Conservation (phyloP, 2,113 vertebrate species). For the Odontesthes bonariensis region DNA sequence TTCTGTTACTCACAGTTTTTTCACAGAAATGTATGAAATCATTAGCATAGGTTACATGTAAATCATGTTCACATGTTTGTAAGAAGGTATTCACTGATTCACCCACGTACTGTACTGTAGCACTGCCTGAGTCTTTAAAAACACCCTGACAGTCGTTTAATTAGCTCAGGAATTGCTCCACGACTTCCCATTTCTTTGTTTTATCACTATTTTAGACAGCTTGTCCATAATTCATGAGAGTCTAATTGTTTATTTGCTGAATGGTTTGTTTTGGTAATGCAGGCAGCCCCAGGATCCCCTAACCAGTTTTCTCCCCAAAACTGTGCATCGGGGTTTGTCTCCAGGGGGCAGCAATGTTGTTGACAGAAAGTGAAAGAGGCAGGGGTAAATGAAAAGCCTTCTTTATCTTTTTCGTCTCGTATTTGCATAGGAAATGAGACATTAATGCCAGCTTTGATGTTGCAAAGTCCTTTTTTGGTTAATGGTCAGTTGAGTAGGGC, state of each 20-base stretch:
- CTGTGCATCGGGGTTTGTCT: slow-evolving; percentile 65
- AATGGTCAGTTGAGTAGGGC: slow-evolving; percentile 40
- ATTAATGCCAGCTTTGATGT: slow-evolving; percentile 75
- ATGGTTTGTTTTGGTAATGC: slow-evolving; percentile 83
- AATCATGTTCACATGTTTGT: slow-evolving; percentile 24
- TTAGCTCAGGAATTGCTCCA: slow-evolving; percentile 66
- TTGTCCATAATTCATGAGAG: slow-evolving; percentile 83
- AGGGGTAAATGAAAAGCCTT: slow-evolving; percentile 54
- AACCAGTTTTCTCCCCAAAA: slow-evolving; percentile 69
- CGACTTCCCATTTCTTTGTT: slow-evolving; percentile 67
- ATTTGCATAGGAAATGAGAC: slow-evolving; percentile 74
- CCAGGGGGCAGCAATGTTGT: slow-evolving; percentile 70
- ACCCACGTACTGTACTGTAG: slow-evolving; percentile 19
- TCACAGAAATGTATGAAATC: slow-evolving; percentile 36
- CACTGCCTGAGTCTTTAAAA: slow-evolving; percentile 51
- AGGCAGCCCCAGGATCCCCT: slow-evolving; percentile 72
- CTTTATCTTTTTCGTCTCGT: slow-evolving; percentile 50
- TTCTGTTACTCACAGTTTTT: slow-evolving; percentile 48
- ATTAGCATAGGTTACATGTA: slow-evolving; percentile 34
- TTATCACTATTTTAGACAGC: slow-evolving; percentile 72
- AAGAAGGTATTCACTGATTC: slow-evolving; percentile 34
- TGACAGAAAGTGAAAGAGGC: slow-evolving; percentile 66
- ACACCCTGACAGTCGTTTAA: slow-evolving; percentile 61
- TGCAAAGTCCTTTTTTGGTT: slow-evolving; percentile 58
- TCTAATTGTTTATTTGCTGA: slow-evolving; percentile 84